Evolutionary conservation across 2,888 invertebrate genomes (phyloP).

Genomic region (Agrochola litura): DNA sequence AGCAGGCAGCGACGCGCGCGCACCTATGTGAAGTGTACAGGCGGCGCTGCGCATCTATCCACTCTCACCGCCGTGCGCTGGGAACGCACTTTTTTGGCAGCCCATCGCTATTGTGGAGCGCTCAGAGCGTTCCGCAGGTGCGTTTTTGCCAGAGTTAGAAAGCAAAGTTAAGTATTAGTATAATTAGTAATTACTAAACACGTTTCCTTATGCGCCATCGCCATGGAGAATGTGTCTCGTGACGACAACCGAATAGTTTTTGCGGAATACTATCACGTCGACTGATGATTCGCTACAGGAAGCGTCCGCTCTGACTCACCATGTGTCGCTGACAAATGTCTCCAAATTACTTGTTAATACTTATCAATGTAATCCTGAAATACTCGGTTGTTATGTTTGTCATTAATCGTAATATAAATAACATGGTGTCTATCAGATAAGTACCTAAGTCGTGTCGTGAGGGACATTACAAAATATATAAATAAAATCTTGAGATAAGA

Average conservation of each 20-base stretch:
- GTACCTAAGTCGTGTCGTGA: slow-evolving; percentile 4
- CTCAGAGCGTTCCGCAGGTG: slow-evolving; percentile 55
- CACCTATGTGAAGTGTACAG: slow-evolving; percentile 36
- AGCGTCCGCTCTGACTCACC: slow-evolving; percentile 35
- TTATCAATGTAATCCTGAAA: slow-evolving; percentile 42
- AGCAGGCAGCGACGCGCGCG: slow-evolving; percentile 26
- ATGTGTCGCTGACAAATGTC: slow-evolving; percentile 13
- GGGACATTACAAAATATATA: neutral
- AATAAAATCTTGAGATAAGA: neutral
- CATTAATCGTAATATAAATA: slow-evolving; percentile 39
- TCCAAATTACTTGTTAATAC: slow-evolving; percentile 21
- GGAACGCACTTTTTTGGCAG: slow-evolving; percentile 74
- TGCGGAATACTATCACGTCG: slow-evolving; percentile 18
- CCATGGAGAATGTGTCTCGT: slow-evolving; percentile 35
- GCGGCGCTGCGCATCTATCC: slow-evolving; percentile 18
- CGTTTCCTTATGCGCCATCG: slow-evolving; percentile 63
- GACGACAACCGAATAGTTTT: slow-evolving; percentile 27
- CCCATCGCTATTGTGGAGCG: slow-evolving; percentile 63
- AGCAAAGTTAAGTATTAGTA: slow-evolving; percentile 66
- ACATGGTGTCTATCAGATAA: slow-evolving; percentile 43
- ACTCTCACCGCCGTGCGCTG: slow-evolving; percentile 67
- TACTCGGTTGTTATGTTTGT: slow-evolving; percentile 18
- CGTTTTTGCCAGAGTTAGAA: slow-evolving; percentile 70
- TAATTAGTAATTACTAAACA: slow-evolving; percentile 68
- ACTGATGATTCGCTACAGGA: slow-evolving; percentile 31